phyloP scores from a whole-genome alignment of 1,140 invertebrate genomes.

The Aphaenogaster floridana region DNA sequence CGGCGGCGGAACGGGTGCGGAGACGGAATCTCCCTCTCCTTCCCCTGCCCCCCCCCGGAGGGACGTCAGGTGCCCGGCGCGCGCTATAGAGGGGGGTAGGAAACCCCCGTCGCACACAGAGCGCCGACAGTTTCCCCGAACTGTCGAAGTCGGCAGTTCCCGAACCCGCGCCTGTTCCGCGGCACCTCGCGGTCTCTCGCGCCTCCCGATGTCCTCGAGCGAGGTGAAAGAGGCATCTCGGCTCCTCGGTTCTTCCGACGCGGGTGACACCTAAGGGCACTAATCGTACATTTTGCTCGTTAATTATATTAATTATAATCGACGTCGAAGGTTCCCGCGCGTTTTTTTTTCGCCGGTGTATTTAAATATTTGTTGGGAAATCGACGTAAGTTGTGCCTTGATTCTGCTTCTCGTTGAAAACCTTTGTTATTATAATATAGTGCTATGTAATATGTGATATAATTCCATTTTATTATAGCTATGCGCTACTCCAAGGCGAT shows the following conservation, averaged over 20 bases:
- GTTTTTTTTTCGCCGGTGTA: neutral
- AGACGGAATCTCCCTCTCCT: constrained; percentile 41
- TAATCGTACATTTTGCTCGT: neutral
- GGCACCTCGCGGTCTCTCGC: constrained; percentile 56
- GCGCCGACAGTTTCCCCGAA: constrained; percentile 80
- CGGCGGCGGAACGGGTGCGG: constrained; percentile 34
- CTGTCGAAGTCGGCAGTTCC: constrained; percentile 72
- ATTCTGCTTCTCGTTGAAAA: neutral
- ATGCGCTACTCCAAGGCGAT: no score
- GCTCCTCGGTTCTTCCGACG: neutral
- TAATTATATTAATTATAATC: neutral
- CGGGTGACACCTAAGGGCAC: neutral
- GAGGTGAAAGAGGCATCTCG: neutral
- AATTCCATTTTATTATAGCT: neutral
- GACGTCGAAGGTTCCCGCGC: neutral
- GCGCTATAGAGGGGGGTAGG: constrained; percentile 74
- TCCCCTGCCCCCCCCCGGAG: constrained; percentile 70
- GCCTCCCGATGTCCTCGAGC: neutral
- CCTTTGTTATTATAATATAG: no score
- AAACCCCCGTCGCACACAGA: constrained; percentile 79
- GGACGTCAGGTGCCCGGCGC: constrained; percentile 77
- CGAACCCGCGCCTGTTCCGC: constrained; percentile 70
- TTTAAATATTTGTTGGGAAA: neutral
- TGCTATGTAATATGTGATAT: neutral
- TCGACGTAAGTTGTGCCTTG: constrained; percentile 18